Evolutionary conservation across 2,113 vertebrate genomes (phyloP), one percentile per base, ranked within the genome.

Genomic region (Melanerpes formicivorus): DNA sequence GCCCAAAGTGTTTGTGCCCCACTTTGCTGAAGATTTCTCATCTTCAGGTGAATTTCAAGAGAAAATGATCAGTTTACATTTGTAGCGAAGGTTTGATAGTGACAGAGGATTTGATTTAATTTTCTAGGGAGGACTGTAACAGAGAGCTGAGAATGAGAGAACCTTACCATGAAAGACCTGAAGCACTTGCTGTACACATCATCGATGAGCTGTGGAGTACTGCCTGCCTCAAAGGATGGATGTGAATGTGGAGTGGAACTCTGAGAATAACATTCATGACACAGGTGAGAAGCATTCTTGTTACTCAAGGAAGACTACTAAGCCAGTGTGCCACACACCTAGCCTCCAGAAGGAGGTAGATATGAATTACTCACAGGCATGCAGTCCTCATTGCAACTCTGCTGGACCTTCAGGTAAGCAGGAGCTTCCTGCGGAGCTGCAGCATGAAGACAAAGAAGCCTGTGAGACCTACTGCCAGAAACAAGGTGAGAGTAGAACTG

Each of bases 71-170:
- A 25, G 6, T 62, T 75, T 81, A 8, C 63, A 59, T 74, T 74
- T 78, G 18, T 70, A 60, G 52, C 7, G 15, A 74, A 65, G n/a
- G 3, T 29, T 77, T 50, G 16, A 14, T 82, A 59, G 73, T 40
- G 18, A 30, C 6, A 70, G n/a, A 67, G 19, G 6, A 64, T 88
- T 93, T 55, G 71, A 71, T 3, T 32, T 83, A 9, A 10, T 93
- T 89, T 95, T 84, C 44, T 58, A 96, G 77, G 74, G 17, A 48
- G 54, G 30, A 18, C n/a, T 64, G 52, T 74, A n/a, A 88, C 87
- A 37, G 56, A 82, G 48, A 50, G 54, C 30, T 54, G 71, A 75
- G 80, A 66, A 95, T 46, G 58, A 52, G 60, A 63, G 58, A 66
- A 23, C 18, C 29, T 82, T 87, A 18, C 23, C 9, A 2, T 23